phyloP scores from a whole-genome alignment of 2,888 invertebrate genomes.

The Papilio protenor region DNA sequence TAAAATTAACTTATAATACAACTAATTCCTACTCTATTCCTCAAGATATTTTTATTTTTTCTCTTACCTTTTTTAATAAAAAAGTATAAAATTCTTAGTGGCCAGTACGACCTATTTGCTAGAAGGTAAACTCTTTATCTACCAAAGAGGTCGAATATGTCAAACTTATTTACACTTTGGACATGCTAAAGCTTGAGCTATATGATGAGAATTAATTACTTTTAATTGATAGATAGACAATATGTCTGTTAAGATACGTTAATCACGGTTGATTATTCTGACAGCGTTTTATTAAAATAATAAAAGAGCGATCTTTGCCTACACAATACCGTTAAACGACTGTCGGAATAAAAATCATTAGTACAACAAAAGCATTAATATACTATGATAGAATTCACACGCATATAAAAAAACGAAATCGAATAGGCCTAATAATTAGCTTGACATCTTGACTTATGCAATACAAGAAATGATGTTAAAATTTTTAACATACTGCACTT shows the following conservation, averaged over 20 bases:
- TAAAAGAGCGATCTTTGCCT: slow-evolving; percentile 1
- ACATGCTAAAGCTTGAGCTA: neutral
- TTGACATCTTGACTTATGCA: neutral
- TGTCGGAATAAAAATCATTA: slow-evolving; percentile 18
- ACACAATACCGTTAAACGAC: slow-evolving; percentile 15
- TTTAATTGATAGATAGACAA: slow-evolving; percentile 22
- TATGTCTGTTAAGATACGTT: slow-evolving; percentile 19
- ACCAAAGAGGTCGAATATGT: neutral
- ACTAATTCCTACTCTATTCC: too few relatives aligned
- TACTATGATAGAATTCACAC: slow-evolving; percentile 8
- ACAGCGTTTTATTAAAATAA: slow-evolving; percentile 19
- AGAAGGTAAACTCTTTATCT: neutral
- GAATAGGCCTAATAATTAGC: neutral
- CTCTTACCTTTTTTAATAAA: too few relatives aligned
- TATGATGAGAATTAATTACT: slow-evolving; percentile 14
- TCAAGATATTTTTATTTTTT: too few relatives aligned
- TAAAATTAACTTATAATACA: too few relatives aligned
- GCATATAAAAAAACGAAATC: neutral
- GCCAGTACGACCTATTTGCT: neutral
- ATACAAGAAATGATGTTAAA: neutral
- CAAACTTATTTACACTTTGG: slow-evolving; percentile 15
- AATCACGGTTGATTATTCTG: slow-evolving; percentile 16
- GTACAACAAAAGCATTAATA: slow-evolving; percentile 3
- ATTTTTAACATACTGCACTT: neutral
- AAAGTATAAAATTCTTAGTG: neutral